These are phyloP conservation scores for Myodes glareolus DNA, from an alignment of 2,113 vertebrate genomes.

Conservation along the genomic window DNA sequence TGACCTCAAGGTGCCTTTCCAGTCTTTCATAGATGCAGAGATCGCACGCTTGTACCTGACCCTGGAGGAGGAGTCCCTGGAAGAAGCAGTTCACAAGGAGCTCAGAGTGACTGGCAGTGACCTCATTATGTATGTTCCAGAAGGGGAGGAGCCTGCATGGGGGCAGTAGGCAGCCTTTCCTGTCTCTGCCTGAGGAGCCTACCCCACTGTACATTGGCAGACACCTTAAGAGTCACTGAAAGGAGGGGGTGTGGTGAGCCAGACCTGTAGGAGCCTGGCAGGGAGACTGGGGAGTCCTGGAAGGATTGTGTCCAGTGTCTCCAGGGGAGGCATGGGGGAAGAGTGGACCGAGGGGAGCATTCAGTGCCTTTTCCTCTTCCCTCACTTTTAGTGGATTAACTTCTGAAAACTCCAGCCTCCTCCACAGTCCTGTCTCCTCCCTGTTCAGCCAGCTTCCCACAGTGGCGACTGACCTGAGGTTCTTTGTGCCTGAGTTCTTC, in stretches of 20 bases:
- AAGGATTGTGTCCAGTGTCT: background rate
- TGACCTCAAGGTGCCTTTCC: background rate
- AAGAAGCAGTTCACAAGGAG: background rate
- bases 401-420: background rate
- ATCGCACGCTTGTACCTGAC: background rate
- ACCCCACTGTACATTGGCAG: no score
- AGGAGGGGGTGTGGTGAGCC: background rate
- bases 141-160: background rate
- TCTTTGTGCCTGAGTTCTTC: background rate
- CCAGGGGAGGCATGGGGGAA: background rate
- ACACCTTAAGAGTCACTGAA: background rate
- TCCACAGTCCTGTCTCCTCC: background rate
- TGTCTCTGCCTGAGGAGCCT: background rate
- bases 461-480: background rate
- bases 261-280: background rate
- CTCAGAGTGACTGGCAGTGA: background rate
- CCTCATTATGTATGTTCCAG: background rate
- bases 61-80: fast-evolving
- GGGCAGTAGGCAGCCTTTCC: background rate
- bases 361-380: background rate
- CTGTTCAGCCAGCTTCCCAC: background rate
- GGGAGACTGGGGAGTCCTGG: background rate
- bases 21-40: background rate
- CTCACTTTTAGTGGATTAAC: background rate
- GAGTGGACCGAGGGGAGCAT: background rate